Percentiles rank a stretch among this genome's conserved stretches.
phyloP scores from a whole-genome alignment of 2,888 invertebrate genomes.

The Polymixis lichenea region DNA sequence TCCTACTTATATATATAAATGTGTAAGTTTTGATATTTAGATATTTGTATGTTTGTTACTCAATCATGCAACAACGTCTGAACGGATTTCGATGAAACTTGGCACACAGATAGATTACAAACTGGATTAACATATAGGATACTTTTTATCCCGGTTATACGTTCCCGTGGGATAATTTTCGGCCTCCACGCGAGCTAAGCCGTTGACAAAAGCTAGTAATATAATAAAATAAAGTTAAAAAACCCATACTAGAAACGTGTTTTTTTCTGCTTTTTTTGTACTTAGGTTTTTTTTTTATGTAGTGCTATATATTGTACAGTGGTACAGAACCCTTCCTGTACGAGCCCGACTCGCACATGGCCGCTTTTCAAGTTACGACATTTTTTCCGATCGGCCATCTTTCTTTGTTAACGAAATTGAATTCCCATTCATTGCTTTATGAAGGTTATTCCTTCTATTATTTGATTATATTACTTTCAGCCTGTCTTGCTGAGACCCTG shows the following conservation, averaged over 20 bases:
- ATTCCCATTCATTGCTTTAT: constrained; percentile 83
- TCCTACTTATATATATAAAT: too few species aligned
- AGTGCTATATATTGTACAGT: not conserved
- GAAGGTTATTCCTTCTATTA: constrained; percentile 76
- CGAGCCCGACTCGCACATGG: not conserved
- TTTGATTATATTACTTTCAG: constrained; percentile 71
- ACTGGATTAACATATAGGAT: too few species aligned
- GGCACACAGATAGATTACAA: too few species aligned
- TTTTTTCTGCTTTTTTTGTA: too few species aligned
- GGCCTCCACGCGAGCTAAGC: too few species aligned
- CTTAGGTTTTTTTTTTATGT: not conserved
- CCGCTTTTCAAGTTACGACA: not conserved
- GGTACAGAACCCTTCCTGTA: not conserved
- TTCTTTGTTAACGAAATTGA: constrained; percentile 85
- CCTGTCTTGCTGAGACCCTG: constrained; percentile 53
- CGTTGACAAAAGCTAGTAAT: too few species aligned
- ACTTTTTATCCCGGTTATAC: too few species aligned
- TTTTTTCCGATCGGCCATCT: constrained; percentile 73
- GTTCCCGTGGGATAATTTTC: too few species aligned
- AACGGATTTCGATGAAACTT: too few species aligned
- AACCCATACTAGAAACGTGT: not conserved
- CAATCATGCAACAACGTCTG: too few species aligned
- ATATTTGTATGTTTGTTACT: too few species aligned
- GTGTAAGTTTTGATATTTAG: too few species aligned
- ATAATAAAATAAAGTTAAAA: not conserved